These are phyloP conservation scores for Eurosta solidaginis DNA, from an alignment of 1,140 invertebrate species.

Conservation along the genomic window DNA sequence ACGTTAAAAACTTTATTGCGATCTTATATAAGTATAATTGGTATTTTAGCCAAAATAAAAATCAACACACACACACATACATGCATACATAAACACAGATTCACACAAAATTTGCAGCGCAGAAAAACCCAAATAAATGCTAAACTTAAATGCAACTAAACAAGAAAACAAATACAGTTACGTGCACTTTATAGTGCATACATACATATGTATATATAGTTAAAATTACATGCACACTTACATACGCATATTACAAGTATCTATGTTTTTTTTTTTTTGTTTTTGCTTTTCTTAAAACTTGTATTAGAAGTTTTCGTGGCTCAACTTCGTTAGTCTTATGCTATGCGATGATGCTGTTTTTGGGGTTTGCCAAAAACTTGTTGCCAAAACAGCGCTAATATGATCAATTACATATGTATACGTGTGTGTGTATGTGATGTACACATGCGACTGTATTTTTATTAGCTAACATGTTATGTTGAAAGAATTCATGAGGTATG, in stretches of 20 bases:
- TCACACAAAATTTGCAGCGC: too few relatives aligned
- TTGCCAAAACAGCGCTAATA: neutral
- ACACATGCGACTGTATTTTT: neutral
- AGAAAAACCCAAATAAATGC: too few relatives aligned
- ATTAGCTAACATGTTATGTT: neutral
- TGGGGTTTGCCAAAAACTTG: slow-evolving; percentile 17
- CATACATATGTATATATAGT: neutral
- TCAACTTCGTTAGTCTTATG: neutral
- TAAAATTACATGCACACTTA: too few relatives aligned
- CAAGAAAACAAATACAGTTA: too few relatives aligned
- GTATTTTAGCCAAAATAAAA: neutral
- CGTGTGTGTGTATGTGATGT: neutral
- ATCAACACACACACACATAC: neutral
- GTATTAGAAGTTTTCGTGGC: slow-evolving; percentile 2
- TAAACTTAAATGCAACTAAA: too few relatives aligned
- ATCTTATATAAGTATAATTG: slow-evolving; percentile 8
- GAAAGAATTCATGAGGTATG: too few relatives aligned
- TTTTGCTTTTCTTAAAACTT: neutral
- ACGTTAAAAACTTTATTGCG: neutral
- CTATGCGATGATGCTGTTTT: neutral
- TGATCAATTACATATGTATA: neutral
- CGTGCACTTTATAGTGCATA: neutral
- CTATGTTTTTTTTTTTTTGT: neutral
- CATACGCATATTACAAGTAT: too few relatives aligned
- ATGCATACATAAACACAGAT: too few relatives aligned